phyloP scores from a whole-genome alignment of 1,140 invertebrate species.

The Calephelis nemesis region DNA sequence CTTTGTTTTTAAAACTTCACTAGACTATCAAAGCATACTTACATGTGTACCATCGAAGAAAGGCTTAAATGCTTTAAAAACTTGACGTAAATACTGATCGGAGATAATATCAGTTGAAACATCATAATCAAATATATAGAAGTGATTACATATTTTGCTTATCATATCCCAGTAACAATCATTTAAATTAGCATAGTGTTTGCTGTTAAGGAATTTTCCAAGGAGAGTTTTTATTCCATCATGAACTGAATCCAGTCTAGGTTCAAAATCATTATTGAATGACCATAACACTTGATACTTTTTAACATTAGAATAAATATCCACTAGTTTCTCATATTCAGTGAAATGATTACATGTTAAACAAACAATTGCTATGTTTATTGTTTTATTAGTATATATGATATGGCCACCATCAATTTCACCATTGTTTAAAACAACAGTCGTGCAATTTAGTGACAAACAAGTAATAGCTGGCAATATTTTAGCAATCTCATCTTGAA shows the following conservation, averaged over 20 bases:
- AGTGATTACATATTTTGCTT: slow-evolving; percentile 56
- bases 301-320: slow-evolving; percentile 28
- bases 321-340: slow-evolving; percentile 22
- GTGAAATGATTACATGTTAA: slow-evolving; percentile 47
- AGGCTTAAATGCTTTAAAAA: slow-evolving; percentile 49
- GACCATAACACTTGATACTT: slow-evolving; percentile 38
- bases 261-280: slow-evolving; percentile 33
- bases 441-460: slow-evolving; percentile 49
- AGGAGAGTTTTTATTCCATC: slow-evolving; percentile 52
- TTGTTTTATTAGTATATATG: slow-evolving; percentile 42
- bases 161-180: slow-evolving; percentile 57
- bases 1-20: no score
- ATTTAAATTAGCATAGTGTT: slow-evolving; percentile 48
- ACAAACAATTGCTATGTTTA: slow-evolving; percentile 50
- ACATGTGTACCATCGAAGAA: slow-evolving; percentile 51
- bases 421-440: slow-evolving; percentile 34
- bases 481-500: slow-evolving; percentile 46
- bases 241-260: slow-evolving; percentile 37
- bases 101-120: slow-evolving; percentile 48
- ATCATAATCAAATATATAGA: slow-evolving; percentile 58
- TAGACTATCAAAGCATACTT: slow-evolving; percentile 34
- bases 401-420: slow-evolving; percentile 36
- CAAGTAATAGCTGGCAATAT: slow-evolving; percentile 51
- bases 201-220: slow-evolving; percentile 63
- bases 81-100: slow-evolving; percentile 47